Evolutionary conservation across 1,140 invertebrate genomes (phyloP).

Genomic region (Lerema accius): DNA sequence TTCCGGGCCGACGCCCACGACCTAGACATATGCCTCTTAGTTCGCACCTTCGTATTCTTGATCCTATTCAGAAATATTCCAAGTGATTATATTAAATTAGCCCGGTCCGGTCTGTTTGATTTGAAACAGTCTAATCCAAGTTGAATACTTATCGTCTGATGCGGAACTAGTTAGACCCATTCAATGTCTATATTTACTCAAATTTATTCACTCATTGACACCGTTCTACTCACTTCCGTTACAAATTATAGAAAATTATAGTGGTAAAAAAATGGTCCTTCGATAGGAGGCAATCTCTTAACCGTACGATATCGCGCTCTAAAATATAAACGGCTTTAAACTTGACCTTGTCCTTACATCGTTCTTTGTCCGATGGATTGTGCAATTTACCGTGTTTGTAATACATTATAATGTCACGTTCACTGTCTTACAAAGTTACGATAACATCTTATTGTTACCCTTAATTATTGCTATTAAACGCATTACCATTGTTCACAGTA

Average conservation of each 20-base stretch:
- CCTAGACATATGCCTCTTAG: conserved; percentile 44
- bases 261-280: not conserved
- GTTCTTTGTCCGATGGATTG: conserved; percentile 42
- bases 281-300: not conserved
- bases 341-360: conserved; percentile 64
- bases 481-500: conserved; percentile 24
- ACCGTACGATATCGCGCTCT: conserved; percentile 13
- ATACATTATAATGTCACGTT: conserved; percentile 43
- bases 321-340: conserved; percentile 50
- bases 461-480: conserved; percentile 30
- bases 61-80: conserved; percentile 42
- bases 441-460: conserved; percentile 29
- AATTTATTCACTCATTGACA: conserved; percentile 4
- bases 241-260: not conserved
- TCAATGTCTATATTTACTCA: conserved; percentile 15
- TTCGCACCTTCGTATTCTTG: conserved; percentile 32
- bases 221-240: not conserved
- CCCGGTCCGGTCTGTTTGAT: conserved; percentile 45
- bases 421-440: conserved; percentile 32
- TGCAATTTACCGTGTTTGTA: conserved; percentile 34
- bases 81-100: conserved; percentile 57
- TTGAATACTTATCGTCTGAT: not conserved
- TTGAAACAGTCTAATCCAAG: conserved; percentile 24
- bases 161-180: conserved; percentile 1
- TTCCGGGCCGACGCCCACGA: conserved; percentile 57